Evolutionary conservation across 1,140 invertebrate genomes (phyloP).

Genomic region (Drosophila watanabei): DNA sequence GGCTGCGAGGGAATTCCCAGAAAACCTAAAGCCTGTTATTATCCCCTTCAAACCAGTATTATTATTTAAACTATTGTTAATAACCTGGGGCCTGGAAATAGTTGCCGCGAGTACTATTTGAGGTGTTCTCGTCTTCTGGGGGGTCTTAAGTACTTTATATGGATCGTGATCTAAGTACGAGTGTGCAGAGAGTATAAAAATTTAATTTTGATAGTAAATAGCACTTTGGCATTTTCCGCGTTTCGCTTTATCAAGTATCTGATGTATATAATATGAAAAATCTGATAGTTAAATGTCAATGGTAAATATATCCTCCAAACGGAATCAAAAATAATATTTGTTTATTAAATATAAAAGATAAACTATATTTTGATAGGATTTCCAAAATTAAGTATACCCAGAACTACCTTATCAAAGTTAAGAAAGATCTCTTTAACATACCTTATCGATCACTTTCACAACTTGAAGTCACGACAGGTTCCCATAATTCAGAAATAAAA

Average conservation of each 20-base stretch:
- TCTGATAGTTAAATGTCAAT: background rate
- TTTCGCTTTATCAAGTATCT: background rate
- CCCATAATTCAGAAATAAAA: conserved; percentile 14
- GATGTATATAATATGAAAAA: background rate
- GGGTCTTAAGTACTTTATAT: conserved; percentile 1
- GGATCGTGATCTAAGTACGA: background rate
- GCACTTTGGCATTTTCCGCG: background rate
- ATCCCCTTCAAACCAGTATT: background rate
- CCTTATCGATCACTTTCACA: conserved; percentile 5
- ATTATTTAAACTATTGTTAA: conserved; percentile 1
- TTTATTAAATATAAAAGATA: background rate
- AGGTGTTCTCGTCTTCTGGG: conserved; percentile 5
- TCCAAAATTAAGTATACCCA: background rate
- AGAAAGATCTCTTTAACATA: background rate
- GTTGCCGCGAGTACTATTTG: background rate
- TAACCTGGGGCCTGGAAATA: background rate
- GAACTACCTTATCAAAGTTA: background rate
- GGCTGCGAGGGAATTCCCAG: conserved; percentile 19
- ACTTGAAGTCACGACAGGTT: background rate
- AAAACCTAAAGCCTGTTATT: conserved; percentile 9
- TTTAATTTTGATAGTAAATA: background rate
- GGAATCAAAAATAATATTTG: background rate
- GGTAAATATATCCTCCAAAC: background rate
- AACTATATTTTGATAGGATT: too few relatives aligned
- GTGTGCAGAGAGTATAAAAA: background rate